These are phyloP conservation scores for Steinernema carpocapsae DNA, from an alignment of 2,888 invertebrate species.

Conservation along the genomic window DNA sequence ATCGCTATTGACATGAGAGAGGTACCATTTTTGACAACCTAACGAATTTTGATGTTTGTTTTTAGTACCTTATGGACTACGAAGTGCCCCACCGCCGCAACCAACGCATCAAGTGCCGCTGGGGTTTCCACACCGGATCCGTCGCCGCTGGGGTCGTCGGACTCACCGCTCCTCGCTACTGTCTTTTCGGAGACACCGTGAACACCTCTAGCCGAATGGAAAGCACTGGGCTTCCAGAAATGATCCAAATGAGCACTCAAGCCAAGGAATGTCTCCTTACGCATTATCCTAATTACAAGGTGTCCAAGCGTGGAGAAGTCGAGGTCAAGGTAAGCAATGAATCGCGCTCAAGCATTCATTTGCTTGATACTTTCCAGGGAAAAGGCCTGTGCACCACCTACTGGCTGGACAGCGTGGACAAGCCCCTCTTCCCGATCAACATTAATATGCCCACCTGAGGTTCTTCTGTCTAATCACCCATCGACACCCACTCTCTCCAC, in stretches of 20 bases:
- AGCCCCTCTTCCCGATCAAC: conserved; percentile 7
- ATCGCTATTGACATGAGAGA: conserved; percentile 63
- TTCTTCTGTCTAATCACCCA: background rate
- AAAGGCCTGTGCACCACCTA: conserved; percentile 66
- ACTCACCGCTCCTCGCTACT: conserved; percentile 67
- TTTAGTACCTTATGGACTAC: conserved; percentile 58
- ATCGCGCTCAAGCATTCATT: background rate
- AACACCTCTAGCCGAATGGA: conserved; percentile 67
- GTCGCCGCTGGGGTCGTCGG: conserved; percentile 68
- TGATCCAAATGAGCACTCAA: conserved; percentile 63
- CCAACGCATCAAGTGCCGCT: conserved; percentile 57
- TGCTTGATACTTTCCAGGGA: conserved; percentile 51
- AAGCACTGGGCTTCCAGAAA: conserved; percentile 61
- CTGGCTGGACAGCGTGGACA: conserved; percentile 55
- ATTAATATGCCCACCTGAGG: conserved; percentile 6
- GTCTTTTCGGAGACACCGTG: conserved; percentile 68
- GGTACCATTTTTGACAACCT: conserved; percentile 45
- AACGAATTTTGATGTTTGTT: background rate
- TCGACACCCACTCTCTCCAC: background rate
- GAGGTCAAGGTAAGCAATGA: conserved; percentile 54
- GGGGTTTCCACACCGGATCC: conserved; percentile 65
- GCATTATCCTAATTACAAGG: conserved; percentile 59
- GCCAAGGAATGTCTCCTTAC: conserved; percentile 52
- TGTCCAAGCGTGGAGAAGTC: conserved; percentile 58
- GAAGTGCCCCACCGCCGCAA: conserved; percentile 57